These are phyloP conservation scores for Semicossyphus pulcher DNA, from an alignment of 2,113 vertebrate genomes.

Conservation along the genomic window DNA sequence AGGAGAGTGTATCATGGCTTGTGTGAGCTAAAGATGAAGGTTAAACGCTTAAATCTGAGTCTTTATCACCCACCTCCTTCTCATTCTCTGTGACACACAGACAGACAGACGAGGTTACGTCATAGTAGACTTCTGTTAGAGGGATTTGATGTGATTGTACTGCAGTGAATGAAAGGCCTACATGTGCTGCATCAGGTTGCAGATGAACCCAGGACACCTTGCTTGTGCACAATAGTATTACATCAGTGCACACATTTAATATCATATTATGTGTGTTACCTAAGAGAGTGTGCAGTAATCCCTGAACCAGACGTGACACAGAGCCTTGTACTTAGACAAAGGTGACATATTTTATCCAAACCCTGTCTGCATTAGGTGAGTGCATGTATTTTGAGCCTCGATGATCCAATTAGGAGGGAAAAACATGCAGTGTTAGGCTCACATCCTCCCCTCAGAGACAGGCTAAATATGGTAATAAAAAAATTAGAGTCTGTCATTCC, in stretches of 20 bases:
- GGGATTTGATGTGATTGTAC: conserved; percentile 21
- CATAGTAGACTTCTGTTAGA: neutral
- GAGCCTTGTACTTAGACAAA: neutral
- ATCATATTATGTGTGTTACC: conserved; percentile 11
- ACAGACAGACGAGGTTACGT: neutral
- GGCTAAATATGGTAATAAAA: neutral
- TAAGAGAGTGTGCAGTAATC: conserved; percentile 7
- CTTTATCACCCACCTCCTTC: neutral
- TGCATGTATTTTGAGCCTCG: conserved; percentile 13
- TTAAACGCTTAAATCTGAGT: conserved; percentile 33
- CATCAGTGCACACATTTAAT: conserved; percentile 28
- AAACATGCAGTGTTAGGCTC: neutral
- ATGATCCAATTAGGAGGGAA: neutral
- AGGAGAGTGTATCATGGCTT: conserved; percentile 9
- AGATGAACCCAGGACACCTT: conserved; percentile 14
- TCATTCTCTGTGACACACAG: neutral
- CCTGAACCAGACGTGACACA: neutral
- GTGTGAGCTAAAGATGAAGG: conserved; percentile 19
- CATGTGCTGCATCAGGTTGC: conserved; percentile 26
- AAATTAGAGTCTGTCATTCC: neutral
- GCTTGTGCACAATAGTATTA: conserved; percentile 16
- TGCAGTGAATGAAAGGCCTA: conserved; percentile 21
- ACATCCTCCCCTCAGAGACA: neutral
- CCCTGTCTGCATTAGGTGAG: conserved; percentile 5
- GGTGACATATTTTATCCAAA: conserved; percentile 8